Base-by-base conservation (phyloP, 1,140 invertebrate genomes). In the Orchesella cincta region DNA sequence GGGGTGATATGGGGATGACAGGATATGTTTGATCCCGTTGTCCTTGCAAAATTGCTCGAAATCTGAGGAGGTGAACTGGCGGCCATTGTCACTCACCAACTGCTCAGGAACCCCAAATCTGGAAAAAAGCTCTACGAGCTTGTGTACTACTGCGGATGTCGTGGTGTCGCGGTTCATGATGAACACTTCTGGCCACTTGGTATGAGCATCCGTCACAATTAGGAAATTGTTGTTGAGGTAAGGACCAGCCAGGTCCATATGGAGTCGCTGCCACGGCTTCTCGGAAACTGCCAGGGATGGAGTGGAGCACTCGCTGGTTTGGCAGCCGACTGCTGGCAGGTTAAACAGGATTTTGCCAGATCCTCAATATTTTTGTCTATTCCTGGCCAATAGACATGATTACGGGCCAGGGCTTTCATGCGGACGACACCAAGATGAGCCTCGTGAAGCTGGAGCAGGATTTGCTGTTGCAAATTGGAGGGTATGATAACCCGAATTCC, bases 391-490 rank as follows among this genome's bases (percentile, higher is more conserved):
- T 79, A 84, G 18, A 86, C 76, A 78, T 86, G 83, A 57, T 36
- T 75, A 52, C 84, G 26, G 1, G 86, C 86, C 5, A 86, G 71
- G 0, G 83, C 77, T 82, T 88, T 88, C 85, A 87, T 88, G 79
- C 84, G 84, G 52, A 83, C 82, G 5, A 87, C 82, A 0, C 86
- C 86, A 16, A 84, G 76, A 78, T 88, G 86, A 36, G 33, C 78
- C n/a, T 73, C 64, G 78, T 87, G 87, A 5, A 88, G 79, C 73
- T 85, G 81, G n/a, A 83, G 72, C 35, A 85, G 73, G 29, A 85
- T 54, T 31, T 79, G 18, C 20, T 75, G 16, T 73, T 77, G 83
- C 23, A 85, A 76, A 18, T n/a, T 74, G n/a, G 39, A 20, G 0
- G 87, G 87, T 54, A 88, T 82, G 14, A 87, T 76, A 0, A 85